Evolutionary conservation across 2,113 vertebrate species (phyloP), one percentile per base, ranked within the genome.

Genomic region (Paramisgurnus dabryanus): DNA sequence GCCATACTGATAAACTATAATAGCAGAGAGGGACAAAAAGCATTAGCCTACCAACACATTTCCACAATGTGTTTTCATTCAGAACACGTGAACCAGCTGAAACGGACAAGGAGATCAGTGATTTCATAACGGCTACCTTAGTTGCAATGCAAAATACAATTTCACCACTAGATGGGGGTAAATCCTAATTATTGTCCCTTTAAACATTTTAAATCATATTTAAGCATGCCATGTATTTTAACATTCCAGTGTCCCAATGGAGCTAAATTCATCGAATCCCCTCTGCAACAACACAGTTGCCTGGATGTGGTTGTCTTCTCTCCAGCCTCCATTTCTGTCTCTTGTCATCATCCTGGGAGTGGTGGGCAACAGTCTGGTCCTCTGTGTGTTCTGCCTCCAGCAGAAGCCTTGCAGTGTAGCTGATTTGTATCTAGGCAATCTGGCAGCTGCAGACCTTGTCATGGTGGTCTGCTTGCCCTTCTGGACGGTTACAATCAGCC

Each of bases 401-500:
- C 89, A 72, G 83, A 89, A 87, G 7, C 73, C 83, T 4, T 87
- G 87, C 74, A 88, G 85, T 0, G 89, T 91, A 13, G 84, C 92
- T 4, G 90, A 92, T 4, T 61, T 93, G 67, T 91, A 91, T 83
- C 85, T 93, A 79, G 86, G 89, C 4, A 93, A 91, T 86, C 84
- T 93, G 81, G 90, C 90, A 0, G 60, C 72, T 18, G 88, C 91
- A 0, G 91, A 93, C 83, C 84, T 92, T 13, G 68, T 91, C 17
- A 88, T 93, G 74, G 87, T 89, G 6, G 74, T 82, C 22, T 91
- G 88, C 41, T 84, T 93, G 7, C 92, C 92, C 15, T 89, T 93
- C 79, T 91, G 91, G 87, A 80, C 88, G 0, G 53, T 85, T 61
- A 92, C 88, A 67, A 87, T 92, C 0, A 81, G 87, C 55, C 73